Evolutionary conservation across 2,888 invertebrate species (phyloP).

Genomic region (Pegoplata infirma): DNA sequence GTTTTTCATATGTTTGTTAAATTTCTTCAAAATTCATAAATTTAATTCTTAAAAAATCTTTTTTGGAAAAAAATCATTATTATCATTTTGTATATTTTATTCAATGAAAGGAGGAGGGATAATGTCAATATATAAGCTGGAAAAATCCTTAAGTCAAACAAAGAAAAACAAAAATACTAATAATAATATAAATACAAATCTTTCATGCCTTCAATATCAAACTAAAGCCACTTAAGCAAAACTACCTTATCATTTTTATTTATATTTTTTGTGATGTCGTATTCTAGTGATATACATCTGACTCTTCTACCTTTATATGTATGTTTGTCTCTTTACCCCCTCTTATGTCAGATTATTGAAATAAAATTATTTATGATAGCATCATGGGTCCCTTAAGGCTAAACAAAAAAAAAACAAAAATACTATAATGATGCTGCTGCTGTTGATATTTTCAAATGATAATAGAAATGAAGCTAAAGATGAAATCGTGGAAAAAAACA

Average conservation of each 20-base stretch:
- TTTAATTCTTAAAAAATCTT: neutral
- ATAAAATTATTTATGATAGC: slow-evolving; percentile 64
- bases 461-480: neutral
- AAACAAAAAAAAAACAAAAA: slow-evolving; percentile 16
- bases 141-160: slow-evolving; percentile 19
- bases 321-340: neutral
- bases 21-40: no score
- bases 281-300: no score
- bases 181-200: no score
- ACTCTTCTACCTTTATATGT: neutral
- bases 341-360: slow-evolving; percentile 62
- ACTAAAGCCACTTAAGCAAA: slow-evolving; percentile 16
- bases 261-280: neutral
- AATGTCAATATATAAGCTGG: slow-evolving; percentile 22
- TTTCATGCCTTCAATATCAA: neutral
- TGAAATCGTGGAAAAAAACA: neutral
- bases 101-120: no score
- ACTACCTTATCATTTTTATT: slow-evolving; percentile 17
- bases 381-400: slow-evolving; percentile 34
- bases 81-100: neutral
- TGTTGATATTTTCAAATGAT: neutral
- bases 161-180: neutral
- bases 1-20: no score
- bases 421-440: neutral
- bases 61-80: neutral